Base-by-base conservation (phyloP, 2,888 invertebrate genomes). In the Arenicola marina region DNA sequence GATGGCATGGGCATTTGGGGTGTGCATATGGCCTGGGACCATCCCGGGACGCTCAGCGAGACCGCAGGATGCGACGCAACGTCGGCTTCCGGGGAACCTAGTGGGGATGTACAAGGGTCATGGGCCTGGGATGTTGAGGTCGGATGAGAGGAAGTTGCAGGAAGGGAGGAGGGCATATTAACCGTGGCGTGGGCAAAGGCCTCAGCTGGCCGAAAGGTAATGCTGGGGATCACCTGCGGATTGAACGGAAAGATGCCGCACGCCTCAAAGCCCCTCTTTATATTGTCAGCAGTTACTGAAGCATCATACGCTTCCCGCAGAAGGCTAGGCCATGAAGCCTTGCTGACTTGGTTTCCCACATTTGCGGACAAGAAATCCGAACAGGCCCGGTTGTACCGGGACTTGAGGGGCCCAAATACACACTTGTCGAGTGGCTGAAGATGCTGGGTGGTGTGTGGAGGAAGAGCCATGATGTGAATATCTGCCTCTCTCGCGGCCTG, bases 401-500 rank as follows among this genome's bases (percentile, higher is more conserved):
- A 11, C 18, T 11, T 15, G 11, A 64, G 51, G 11, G 64, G 64
- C 0, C 45, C 46, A 34, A 58, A 65, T 2, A 57, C 51, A 11
- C 28, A 38, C 7, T 29, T 54, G 51, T 55, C 59, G 15, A 59
- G 55, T 29, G 63, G 63, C 43, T 59, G 59, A 4, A 63, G 33
- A 7, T 11, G 43, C 28, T 60, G 57, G 15, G 55, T 64, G 34
- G 61, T 61, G 29, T 61, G 60, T 3, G 60, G 61, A 21, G 63
- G 63, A 11, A 63, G n/a, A 7, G 63, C 59, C 26, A 63, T 24
- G 18, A 60, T n/a, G 18, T 44, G 21, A 4, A 64, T 61, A 4
- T 53, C 31, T 33, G 70, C 57, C 21, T 63, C 48, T 18, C 56
- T 61, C 3, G 71, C 70, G 32, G 53, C 18, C 46, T 71, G 69